These are phyloP conservation scores for Saturnia pavonia DNA, from an alignment of 2,888 invertebrate species.

Conservation along the genomic window DNA sequence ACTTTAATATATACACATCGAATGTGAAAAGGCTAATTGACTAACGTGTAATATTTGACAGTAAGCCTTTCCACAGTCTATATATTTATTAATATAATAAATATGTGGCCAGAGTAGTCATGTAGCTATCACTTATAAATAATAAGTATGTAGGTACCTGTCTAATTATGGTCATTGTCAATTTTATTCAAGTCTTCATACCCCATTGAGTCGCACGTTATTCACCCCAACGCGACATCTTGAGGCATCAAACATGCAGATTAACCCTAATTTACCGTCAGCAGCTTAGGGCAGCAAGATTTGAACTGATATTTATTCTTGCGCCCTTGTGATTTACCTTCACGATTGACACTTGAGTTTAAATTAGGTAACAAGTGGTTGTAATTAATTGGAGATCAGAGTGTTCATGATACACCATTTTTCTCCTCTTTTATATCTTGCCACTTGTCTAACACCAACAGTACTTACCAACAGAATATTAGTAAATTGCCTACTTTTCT, in stretches of 20 bases:
- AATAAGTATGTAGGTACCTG: too few species aligned
- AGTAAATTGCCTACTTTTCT: not conserved
- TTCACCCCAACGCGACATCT: conserved; percentile 40
- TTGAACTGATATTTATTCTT: conserved; percentile 54
- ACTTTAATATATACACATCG: too few species aligned
- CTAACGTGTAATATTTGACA: too few species aligned
- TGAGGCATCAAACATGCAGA: conserved; percentile 60
- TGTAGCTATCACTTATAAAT: too few species aligned
- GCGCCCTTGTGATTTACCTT: conserved; percentile 49
- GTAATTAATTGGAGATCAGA: not conserved
- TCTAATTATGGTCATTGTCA: conserved; percentile 36
- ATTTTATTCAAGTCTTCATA: conserved; percentile 58
- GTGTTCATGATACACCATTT: not conserved
- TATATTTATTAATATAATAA: too few species aligned
- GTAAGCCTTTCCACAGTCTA: too few species aligned
- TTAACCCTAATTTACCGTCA: conserved; percentile 57
- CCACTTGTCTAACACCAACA: not conserved
- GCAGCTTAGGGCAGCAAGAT: conserved; percentile 54
- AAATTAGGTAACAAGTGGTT: conserved; percentile 26
- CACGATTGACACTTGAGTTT: conserved; percentile 38
- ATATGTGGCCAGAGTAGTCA: too few species aligned
- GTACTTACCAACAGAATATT: not conserved
- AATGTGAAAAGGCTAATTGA: too few species aligned
- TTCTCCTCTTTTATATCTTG: not conserved
- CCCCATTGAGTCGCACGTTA: conserved; percentile 39